phyloP scores from a whole-genome alignment of 2,797 vertebrate genomes.

The Botia kubotai region DNA sequence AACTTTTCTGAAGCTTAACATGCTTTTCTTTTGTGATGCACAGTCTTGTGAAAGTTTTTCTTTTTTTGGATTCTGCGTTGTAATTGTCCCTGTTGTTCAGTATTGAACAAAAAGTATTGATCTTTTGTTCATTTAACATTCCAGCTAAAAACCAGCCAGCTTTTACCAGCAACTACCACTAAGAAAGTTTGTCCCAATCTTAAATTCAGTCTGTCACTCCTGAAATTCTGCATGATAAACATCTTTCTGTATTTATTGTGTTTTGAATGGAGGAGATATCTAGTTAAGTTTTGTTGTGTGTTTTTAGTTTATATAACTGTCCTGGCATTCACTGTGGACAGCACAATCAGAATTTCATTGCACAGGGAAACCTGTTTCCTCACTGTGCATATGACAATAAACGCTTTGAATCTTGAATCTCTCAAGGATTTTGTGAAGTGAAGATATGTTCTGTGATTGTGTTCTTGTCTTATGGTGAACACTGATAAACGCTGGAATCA shows the following conservation, averaged over 20 bases:
- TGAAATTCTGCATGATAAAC: slow-evolving; percentile 77
- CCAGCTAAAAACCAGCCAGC: slow-evolving; percentile 59
- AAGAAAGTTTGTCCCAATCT: slow-evolving; percentile 63
- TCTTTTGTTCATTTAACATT: slow-evolving; percentile 76
- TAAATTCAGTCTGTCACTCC: slow-evolving; percentile 47
- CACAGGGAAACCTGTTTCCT: too few species aligned
- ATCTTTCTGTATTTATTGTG: slow-evolving; percentile 74
- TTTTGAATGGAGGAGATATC: slow-evolving; percentile 59
- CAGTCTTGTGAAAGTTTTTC: slow-evolving; percentile 28
- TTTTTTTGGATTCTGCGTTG: slow-evolving; percentile 22
- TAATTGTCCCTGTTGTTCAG: slow-evolving; percentile 33
- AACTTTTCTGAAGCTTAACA: not conserved
- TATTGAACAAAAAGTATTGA: too few species aligned
- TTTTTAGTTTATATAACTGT: slow-evolving; percentile 8
- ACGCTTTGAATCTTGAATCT: too few species aligned
- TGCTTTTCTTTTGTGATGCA: slow-evolving; percentile 42
- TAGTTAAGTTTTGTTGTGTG: slow-evolving; percentile 38
- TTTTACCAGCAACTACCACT: slow-evolving; percentile 55
- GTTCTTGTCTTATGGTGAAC: slow-evolving; percentile 85
- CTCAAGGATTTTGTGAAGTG: slow-evolving; percentile 55
- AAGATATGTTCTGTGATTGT: slow-evolving; percentile 77
- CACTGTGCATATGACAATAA: too few species aligned
- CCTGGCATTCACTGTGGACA: too few species aligned
- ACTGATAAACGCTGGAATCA: slow-evolving; percentile 86
- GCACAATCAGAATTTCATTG: too few species aligned